Evolutionary conservation across 2,888 invertebrate genomes (phyloP), one percentile per base, ranked within the genome.

Genomic region (Iphiclides podalirius): DNA sequence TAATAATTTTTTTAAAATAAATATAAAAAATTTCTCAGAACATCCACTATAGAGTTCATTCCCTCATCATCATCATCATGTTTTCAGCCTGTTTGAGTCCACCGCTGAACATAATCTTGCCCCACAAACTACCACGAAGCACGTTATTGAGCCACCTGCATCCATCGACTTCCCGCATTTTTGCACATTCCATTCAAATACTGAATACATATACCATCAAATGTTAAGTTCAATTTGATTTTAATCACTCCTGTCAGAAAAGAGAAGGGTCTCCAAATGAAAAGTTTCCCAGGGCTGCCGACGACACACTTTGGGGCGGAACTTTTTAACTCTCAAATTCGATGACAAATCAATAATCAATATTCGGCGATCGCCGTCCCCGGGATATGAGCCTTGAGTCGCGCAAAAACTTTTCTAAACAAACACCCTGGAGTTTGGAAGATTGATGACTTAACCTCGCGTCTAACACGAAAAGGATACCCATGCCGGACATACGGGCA

Each of bases 381-480:
- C 50, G 33, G 62, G 56, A 70, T 55, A 61, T 62, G 63, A 58
- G 71, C 64, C 66, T 62, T 60, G 63, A 61, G 69, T 67, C 59
- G 47, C 46, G 41, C 53, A 60, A 65, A 63, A 73, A 75, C 61
- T 77, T 74, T 65, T 66, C 67, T 67, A 72, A 77, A 75, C 80
- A 80, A 78, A 72, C 72, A 69, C 57, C 53, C 55, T 47, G 55
- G 52, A 54, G 63, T 60, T 47, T 54, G 55, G 57, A 68, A 77
- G 79, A 79, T 79, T 79, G 79, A 79, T 79, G 74, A 64, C 70
- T 75, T 71, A 64, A 72, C 73, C 74, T 68, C 59, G 41, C 50
- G 52, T 56, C 53, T 59, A 52, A 70, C 64, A 64, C 66, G 70
- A 68, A 65, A 58, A 55, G 55, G 64, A 63, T 57, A 58, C 67